A percentile compares a stretch with the other conserved stretches of the same genome.
These are phyloP conservation scores for Pionites leucogaster DNA, from an alignment of 2,113 vertebrate genomes.

Conservation along the genomic window DNA sequence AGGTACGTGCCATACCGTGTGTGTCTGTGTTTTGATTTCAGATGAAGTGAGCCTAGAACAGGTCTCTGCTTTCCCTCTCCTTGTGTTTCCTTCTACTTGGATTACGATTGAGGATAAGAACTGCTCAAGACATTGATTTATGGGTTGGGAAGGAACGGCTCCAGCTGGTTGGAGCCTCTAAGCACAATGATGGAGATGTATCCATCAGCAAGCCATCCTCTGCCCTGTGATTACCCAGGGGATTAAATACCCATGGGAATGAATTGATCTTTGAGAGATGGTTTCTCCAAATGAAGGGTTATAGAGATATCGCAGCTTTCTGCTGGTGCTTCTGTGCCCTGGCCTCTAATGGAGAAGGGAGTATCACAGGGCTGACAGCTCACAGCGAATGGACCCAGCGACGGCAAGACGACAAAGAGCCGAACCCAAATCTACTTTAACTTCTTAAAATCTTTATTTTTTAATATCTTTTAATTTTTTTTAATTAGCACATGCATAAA, in stretches of 20 bases:
- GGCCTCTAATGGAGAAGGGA: neutral
- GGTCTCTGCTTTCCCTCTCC: neutral
- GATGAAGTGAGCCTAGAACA: neutral
- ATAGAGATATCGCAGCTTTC: neutral
- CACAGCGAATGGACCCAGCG: neutral
- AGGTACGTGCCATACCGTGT: constrained; percentile 26
- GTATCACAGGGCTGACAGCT: neutral
- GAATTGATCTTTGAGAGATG: neutral
- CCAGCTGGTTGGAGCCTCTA: neutral
- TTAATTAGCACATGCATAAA: constrained; percentile 75
- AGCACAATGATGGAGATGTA: neutral
- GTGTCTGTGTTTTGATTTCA: constrained; percentile 11
- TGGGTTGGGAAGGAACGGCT: neutral
- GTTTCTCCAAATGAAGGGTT: neutral
- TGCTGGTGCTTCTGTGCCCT: neutral
- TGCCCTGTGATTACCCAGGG: neutral
- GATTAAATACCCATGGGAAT: neutral
- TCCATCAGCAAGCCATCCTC: neutral
- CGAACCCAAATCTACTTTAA: neutral
- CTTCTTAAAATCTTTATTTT: constrained; percentile 74
- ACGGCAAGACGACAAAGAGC: neutral
- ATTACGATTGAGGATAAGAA: neutral
- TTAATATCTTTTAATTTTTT: neutral
- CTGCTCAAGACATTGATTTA: neutral
- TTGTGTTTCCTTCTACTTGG: neutral